These are phyloP conservation scores for Silurus asotus DNA, from an alignment of 2,113 vertebrate genomes.

Conservation along the genomic window DNA sequence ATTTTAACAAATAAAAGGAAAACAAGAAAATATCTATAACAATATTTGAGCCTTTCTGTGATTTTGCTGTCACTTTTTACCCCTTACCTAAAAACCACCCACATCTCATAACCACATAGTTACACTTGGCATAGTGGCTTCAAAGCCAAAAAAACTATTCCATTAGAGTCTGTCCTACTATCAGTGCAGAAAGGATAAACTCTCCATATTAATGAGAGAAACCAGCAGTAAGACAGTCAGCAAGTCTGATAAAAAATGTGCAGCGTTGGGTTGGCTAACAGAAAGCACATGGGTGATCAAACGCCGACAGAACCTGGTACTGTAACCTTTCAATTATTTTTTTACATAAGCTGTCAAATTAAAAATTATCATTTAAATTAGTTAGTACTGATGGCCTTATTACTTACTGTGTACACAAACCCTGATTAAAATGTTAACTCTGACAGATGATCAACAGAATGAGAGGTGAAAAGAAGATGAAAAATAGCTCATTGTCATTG, in stretches of 20 bases:
- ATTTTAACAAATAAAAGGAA: neutral
- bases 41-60: neutral
- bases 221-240: conserved; percentile 11
- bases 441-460: conserved; percentile 2
- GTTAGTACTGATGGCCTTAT: neutral
- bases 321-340: neutral
- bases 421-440: conserved; percentile 16
- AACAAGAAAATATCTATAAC: neutral
- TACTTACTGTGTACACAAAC: neutral
- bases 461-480: neutral
- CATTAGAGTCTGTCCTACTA: neutral
- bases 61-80: neutral
- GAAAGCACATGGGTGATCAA: neutral
- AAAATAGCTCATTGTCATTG: neutral
- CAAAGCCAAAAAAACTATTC: conserved; percentile 29
- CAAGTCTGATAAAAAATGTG: conserved; percentile 16
- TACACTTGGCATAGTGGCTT: conserved; percentile 27
- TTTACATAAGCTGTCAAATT: conserved; percentile 8
- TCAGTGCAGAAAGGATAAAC: conserved; percentile 2
- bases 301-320: conserved; percentile 14
- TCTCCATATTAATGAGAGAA: conserved; percentile 29
- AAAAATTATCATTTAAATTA: conserved; percentile 2
- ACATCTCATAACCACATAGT: neutral
- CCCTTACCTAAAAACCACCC: neutral
- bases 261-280: conserved; percentile 7